Base-by-base conservation (phyloP, 2,797 vertebrate genomes). In the Sebastolobus alascanus region DNA sequence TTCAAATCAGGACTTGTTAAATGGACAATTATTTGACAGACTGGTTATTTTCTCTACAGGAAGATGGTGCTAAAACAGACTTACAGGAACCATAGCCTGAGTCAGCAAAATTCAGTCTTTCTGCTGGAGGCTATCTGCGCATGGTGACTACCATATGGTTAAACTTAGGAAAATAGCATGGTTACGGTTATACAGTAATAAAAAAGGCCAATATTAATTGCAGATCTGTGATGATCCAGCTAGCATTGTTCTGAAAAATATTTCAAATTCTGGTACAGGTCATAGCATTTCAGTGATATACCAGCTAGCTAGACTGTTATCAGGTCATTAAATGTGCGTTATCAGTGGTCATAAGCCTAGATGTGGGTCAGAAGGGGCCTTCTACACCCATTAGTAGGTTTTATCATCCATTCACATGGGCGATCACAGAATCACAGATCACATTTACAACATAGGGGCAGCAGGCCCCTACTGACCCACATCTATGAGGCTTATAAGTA, bases 71-170 rank as follows among this genome's bases (percentile, higher is more conserved):
- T 12, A 6, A 50, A 46, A 46, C 27, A 33, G 27, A 52, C 43
- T 67, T n/a, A 29, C 9, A 46, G 64, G 64, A 66, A 25, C 14
- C 64, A 46, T 1, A 66, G 38, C 2, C 18, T 52, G 66, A 52
- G 66, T 52, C 43, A 68, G 18, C 43, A 52, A 8, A 27, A 40
- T 16, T 0, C 14, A 18, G 37, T 43, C 63, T 65, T 46, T 46
- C 10, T 13, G 20, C 27, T 52, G 43, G 11, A 22, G 46, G 46
- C 46, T 20, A 20, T 33, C 58, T 68, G n/a, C 0, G 0, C 46
- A 68, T 68, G 8, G 29, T 35, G 20, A 54, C 46, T 67, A 66
- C 63, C 25, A 11, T n/a, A 12, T 58, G 22, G 54, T 70, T 70
- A 25, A 40, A 40, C 38, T 58, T 20, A 59, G 54, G 4, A 58